Evolutionary conservation across 64 coral and sea anemone species (phyloP).

Genomic region (Montipora sp.): DNA sequence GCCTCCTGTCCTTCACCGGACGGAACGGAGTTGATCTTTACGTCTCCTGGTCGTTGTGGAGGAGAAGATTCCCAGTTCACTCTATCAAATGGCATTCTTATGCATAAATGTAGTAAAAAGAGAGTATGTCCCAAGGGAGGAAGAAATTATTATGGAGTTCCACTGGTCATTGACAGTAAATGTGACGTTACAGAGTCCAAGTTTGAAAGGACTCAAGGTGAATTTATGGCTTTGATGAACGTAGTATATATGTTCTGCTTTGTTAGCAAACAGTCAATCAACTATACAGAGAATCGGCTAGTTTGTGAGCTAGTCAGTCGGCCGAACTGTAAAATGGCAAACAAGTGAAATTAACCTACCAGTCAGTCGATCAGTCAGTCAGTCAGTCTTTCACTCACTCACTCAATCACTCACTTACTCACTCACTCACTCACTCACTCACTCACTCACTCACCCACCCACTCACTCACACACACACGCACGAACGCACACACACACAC

Average conservation of each 20-base stretch:
- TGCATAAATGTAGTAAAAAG: slow-evolving; percentile 33
- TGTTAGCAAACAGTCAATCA: neutral
- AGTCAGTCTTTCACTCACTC: neutral
- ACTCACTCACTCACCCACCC: neutral
- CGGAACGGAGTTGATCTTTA: slow-evolving; percentile 21
- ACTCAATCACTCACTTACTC: neutral
- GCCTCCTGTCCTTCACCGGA: slow-evolving; percentile 15
- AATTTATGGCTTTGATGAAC: neutral
- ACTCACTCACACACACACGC: neutral
- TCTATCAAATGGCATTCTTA: slow-evolving; percentile 18
- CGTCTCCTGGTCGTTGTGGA: neutral
- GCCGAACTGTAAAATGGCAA: neutral
- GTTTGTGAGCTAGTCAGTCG: neutral
- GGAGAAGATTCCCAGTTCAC: neutral
- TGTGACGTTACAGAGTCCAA: slow-evolving; percentile 11
- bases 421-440: neutral
- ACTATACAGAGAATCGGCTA: neutral
- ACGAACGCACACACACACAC: too few relatives aligned
- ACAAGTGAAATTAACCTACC: neutral
- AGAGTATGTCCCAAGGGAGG: slow-evolving; percentile 35
- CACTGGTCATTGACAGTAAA: slow-evolving; percentile 22
- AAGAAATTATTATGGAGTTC: neutral
- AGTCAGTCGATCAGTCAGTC: neutral
- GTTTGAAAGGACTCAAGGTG: slow-evolving; percentile 31
- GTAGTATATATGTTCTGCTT: neutral